These are phyloP conservation scores for Hucho hucho DNA, from an alignment of 2,113 vertebrate genomes.

Conservation along the genomic window DNA sequence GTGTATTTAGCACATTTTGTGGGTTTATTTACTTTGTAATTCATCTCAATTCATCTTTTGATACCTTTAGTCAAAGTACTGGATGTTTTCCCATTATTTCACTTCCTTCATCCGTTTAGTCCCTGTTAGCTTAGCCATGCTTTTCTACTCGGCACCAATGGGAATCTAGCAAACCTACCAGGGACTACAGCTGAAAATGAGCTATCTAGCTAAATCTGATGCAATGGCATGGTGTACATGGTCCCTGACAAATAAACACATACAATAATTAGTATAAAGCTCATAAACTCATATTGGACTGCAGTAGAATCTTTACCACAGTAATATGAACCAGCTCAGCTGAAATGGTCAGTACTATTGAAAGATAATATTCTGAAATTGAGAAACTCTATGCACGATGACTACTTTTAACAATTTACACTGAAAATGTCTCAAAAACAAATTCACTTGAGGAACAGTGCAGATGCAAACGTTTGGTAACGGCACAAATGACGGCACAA, in stretches of 20 bases:
- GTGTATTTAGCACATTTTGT: neutral
- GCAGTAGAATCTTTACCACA: too few species aligned
- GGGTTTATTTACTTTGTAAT: conserved; percentile 3
- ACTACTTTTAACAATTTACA: too few species aligned
- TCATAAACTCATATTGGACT: too few species aligned
- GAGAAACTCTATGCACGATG: neutral
- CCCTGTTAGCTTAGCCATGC: neutral
- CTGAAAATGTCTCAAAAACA: too few species aligned
- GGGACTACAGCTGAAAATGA: neutral
- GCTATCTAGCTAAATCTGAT: too few species aligned
- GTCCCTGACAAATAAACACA: neutral
- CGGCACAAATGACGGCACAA: too few species aligned
- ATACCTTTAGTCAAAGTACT: neutral
- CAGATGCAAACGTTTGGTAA: too few species aligned
- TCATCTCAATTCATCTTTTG: too few species aligned
- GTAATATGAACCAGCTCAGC: too few species aligned
- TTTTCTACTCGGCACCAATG: neutral
- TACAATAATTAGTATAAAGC: too few species aligned
- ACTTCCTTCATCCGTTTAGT: neutral
- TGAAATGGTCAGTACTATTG: neutral
- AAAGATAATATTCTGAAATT: neutral
- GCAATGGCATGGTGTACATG: neutral
- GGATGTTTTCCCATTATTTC: neutral
- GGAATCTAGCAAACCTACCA: neutral
- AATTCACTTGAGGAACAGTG: too few species aligned